These are phyloP conservation scores for Carlito syrichta DNA, from an alignment of 2,113 vertebrate genomes.

Conservation along the genomic window DNA sequence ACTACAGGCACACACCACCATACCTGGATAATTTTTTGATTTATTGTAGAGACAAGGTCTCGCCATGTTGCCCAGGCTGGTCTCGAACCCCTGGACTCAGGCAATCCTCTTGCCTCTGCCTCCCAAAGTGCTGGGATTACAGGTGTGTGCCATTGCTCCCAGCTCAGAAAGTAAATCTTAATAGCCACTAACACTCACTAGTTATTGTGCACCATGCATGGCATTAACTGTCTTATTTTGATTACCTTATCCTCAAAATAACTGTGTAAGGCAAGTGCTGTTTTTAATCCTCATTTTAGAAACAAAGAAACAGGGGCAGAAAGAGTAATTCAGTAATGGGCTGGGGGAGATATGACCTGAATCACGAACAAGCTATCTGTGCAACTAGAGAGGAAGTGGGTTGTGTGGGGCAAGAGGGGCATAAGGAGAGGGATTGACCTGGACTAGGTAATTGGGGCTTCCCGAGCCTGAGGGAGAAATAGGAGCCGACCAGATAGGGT, in stretches of 20 bases:
- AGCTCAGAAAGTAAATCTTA: not conserved
- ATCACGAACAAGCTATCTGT: not conserved
- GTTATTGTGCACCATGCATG: not conserved
- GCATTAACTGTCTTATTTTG: not conserved
- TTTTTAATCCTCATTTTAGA: not conserved
- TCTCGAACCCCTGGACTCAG: not conserved
- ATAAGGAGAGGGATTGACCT: not conserved
- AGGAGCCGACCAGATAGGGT: not conserved
- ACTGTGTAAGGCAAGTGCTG: not conserved
- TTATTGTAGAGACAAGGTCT: not conserved
- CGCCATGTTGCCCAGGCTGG: not conserved
- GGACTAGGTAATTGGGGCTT: not conserved
- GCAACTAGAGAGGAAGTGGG: not conserved
- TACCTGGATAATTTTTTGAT: not conserved
- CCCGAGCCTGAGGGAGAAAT: not conserved
- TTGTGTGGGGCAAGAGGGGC: accelerated
- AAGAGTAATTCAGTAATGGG: not conserved
- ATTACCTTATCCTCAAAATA: not conserved
- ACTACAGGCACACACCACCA: not conserved
- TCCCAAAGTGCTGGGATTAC: not conserved
- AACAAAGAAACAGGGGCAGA: not conserved
- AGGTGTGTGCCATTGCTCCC: not conserved
- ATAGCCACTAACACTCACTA: not conserved
- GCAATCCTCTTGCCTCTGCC: not conserved
- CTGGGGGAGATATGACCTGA: no score